These are phyloP conservation scores for Agelas oroides DNA, from an alignment of 37 sponge, comb jelly and placozoan genomes.

Conservation along the genomic window DNA sequence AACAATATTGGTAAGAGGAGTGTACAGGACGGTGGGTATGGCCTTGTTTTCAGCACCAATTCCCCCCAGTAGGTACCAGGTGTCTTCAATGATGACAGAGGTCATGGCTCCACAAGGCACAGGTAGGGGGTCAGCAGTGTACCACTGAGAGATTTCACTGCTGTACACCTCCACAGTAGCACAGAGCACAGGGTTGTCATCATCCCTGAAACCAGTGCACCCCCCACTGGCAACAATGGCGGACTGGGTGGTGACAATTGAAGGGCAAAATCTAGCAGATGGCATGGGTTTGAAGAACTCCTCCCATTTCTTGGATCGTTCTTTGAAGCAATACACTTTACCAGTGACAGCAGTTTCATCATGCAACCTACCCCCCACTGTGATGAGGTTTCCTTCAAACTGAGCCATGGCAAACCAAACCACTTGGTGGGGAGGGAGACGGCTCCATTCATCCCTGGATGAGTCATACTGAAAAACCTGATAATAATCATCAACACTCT, in stretches of 20 bases:
- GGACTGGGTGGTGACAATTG: not conserved
- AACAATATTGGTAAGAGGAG: no score
- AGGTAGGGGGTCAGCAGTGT: not conserved
- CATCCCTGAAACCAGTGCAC: no score
- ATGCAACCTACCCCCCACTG: constrained; percentile 8
- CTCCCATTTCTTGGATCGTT: not conserved
- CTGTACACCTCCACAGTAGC: constrained; percentile 16
- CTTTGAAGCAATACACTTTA: not conserved
- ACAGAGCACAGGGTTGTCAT: not conserved
- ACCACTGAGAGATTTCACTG: not conserved
- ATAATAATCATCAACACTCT: no score
- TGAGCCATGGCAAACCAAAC: constrained; percentile 1
- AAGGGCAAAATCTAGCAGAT: not conserved
- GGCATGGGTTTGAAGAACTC: not conserved
- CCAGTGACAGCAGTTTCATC: not conserved
- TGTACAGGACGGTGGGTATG: no score
- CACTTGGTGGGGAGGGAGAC: not conserved
- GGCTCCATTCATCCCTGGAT: constrained; percentile 6
- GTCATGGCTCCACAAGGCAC: constrained; percentile 6
- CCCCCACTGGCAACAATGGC: constrained; percentile 28
- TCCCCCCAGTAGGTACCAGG: constrained; percentile 16
- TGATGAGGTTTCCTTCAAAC: constrained; percentile 8
- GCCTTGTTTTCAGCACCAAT: not conserved
- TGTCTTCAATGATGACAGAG: not conserved
- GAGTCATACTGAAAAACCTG: not conserved